Evolutionary conservation across 2,888 invertebrate genomes (phyloP), one percentile per base, ranked within the genome.

Genomic region (Lasioglossum lativentre): DNA sequence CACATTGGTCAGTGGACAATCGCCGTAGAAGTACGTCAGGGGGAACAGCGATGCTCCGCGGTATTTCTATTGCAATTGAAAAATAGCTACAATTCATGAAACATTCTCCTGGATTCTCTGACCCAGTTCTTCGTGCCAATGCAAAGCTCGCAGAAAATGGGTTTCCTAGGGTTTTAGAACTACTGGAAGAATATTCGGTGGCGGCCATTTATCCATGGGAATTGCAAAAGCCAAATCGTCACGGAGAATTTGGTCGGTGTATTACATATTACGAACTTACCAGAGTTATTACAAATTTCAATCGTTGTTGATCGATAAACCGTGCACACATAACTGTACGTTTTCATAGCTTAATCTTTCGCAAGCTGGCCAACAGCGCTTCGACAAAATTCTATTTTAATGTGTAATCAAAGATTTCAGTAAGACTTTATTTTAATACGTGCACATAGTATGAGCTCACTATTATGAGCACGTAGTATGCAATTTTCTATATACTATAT

Each of bases 31-130:
- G n/a, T 75, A 70, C 56, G 82, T 85, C 75, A 76, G n/a, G 14
- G 63, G n/a, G 78, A 75, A 83, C 72, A 30, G 70, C 68, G 59
- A 70, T 72, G 77, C 47, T 14, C 42, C 47, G 45, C 47, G 72
- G 74, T 82, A 77, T 82, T 79, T 83, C 78, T 90, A 90, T 90
- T 63, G 80, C 82, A 82, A 90, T 90, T 86, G 88, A 89, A 88
- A 90, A 89, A 89, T 90, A 88, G 80, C 88, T 83, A 83, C 72
- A 77, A 83, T 86, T 89, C 81, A 80, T 90, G 83, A 88, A 89
- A 90, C 86, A 86, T 88, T 86, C 80, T 70, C 84, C 66, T 30
- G 59, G 71, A 75, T 90, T 84, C 76, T 80, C 78, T 82, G 86
- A 86, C 86, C 86, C 23, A 86, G 86, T 85, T 86, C 10, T 59